Evolutionary conservation across 2,797 vertebrate genomes (phyloP), one percentile per base, ranked within the genome.

Genomic region (Pangasius djambal): DNA sequence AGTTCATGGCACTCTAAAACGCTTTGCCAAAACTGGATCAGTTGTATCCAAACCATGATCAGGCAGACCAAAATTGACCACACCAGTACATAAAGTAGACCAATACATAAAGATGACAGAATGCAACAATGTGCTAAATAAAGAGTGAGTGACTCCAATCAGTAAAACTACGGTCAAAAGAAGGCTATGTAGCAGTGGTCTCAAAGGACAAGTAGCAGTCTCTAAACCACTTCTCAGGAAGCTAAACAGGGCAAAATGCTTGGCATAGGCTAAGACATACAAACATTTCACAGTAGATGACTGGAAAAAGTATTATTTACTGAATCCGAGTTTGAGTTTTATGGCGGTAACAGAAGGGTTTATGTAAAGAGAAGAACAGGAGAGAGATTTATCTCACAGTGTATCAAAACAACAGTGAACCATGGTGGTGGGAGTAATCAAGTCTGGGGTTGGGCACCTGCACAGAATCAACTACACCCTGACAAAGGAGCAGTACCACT

Each of bases 171-270:
- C 0, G 7, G 6, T 63, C 59, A 63, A 63, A 63, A 9, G 22
- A 25, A 63, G 15, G 31, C 55, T 59, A 61, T 10, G 25, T 57
- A 16, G 55, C 55, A 57, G 55, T 16, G 37, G 25, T 84, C 61
- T 69, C 40, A 63, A 63, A 65, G 4, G 61, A 69, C 25, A 84
- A 34, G n/a, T 52, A 69, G 18, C 44, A 69, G 65, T 85, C n/a
- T 55, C 16, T 72, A 50, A 72, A 72, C 20, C n/a, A 72, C 31
- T 85, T 85, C 48, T 37, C 63, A 72, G 44, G 8, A 85, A 85
- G 65, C 18, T 52, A 85, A 70, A 69, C 25, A 31, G 8, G 40
- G 40, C 48, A 85, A 70, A 85, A 37, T 13, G 40, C 20, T 85
- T 55, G 4, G 7, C n/a, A 85, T 72, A 48, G 48, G 48, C 50